A percentile compares a stretch with the other conserved stretches of the same genome.
These are phyloP conservation scores for Hemaris fuciformis DNA, from an alignment of 2,888 invertebrate genomes.

Conservation along the genomic window DNA sequence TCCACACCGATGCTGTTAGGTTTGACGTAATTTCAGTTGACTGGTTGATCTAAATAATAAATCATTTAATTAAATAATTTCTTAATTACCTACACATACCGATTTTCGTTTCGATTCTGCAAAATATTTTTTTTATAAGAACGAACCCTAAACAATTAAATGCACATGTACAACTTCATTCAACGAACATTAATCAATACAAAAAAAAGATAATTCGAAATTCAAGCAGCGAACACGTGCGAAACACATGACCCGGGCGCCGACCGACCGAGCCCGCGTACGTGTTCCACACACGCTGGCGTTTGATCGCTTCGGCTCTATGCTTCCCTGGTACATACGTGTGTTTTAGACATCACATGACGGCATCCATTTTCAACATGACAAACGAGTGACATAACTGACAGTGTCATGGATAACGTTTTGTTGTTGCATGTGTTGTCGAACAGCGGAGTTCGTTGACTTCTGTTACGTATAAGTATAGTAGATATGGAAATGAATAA, in stretches of 20 bases:
- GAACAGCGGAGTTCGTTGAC: neutral
- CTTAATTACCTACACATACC: too few species aligned
- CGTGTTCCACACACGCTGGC: constrained; percentile 33
- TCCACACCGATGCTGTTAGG: too few species aligned
- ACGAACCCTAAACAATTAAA: neutral
- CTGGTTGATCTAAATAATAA: too few species aligned
- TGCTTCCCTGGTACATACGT: constrained; percentile 57
- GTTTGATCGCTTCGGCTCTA: constrained; percentile 30
- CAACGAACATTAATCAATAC: neutral
- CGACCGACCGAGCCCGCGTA: neutral
- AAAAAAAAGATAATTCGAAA: neutral
- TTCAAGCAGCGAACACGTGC: neutral
- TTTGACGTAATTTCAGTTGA: too few species aligned
- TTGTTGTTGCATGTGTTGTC: neutral
- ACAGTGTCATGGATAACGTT: constrained; percentile 17
- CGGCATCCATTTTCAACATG: constrained; percentile 52
- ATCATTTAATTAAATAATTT: too few species aligned
- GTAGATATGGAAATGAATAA: too few species aligned
- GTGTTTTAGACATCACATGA: constrained; percentile 59
- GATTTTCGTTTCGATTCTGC: too few species aligned
- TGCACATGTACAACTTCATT: neutral
- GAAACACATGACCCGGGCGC: neutral
- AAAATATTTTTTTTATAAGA: too few species aligned
- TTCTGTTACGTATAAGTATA: too few species aligned
- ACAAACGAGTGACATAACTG: constrained; percentile 32